Evolutionary conservation across 1,140 invertebrate species (phyloP).

Genomic region (Doryteuthis pealeii): DNA sequence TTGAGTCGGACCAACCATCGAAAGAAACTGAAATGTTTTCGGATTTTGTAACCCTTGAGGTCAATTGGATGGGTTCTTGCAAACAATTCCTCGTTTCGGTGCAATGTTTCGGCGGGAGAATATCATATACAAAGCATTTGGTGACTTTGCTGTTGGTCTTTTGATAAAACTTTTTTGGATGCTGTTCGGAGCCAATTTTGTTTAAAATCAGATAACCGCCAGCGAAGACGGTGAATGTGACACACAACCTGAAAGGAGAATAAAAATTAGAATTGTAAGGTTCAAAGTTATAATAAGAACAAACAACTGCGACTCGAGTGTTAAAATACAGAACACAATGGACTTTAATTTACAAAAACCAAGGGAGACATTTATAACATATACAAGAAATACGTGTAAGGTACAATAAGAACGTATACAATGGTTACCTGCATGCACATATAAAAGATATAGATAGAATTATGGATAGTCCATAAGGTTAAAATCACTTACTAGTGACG

Average conservation of each 20-base stretch:
- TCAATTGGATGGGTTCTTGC: neutral
- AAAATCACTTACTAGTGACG: too few species aligned
- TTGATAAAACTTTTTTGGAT: neutral
- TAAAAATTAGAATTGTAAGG: neutral
- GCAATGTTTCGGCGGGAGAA: neutral
- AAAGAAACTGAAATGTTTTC: neutral
- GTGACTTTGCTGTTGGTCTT: neutral
- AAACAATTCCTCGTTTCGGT: neutral
- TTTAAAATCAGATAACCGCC: neutral
- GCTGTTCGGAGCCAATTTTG: neutral
- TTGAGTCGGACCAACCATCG: neutral
- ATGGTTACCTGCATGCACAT: too few species aligned
- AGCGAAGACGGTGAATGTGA: neutral
- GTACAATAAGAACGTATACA: too few species aligned
- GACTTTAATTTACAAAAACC: neutral
- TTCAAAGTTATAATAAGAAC: too few species aligned
- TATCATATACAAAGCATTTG: neutral
- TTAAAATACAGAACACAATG: neutral
- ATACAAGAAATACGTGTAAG: too few species aligned
- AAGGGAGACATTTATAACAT: too few species aligned
- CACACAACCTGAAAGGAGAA: neutral
- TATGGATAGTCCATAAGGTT: too few species aligned
- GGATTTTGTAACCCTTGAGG: neutral
- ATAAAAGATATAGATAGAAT: too few species aligned
- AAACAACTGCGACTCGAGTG: neutral